Percentiles rank a stretch among this genome's conserved stretches.
Conservation (phyloP, 2,888 invertebrate species). For the Calliopum simillimum region DNA sequence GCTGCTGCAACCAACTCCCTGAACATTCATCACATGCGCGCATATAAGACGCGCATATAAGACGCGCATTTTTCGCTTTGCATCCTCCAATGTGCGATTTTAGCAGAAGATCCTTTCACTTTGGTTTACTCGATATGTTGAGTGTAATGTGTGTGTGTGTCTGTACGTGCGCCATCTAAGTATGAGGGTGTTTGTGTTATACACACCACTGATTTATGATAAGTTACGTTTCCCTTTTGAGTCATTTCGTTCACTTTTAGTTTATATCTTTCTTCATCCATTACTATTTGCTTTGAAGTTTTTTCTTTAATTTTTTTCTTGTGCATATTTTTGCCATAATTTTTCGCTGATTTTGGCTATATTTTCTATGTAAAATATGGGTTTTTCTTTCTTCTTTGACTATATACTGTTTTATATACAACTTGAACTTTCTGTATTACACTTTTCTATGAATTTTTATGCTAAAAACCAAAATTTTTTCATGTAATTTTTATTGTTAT, state of each 20-base stretch:
- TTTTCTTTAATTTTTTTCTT: no score
- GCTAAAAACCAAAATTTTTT: no score
- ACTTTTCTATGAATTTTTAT: no score
- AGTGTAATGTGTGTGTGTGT: slow-evolving; percentile 11
- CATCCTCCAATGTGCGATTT: slow-evolving; percentile 10
- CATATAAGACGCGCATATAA: not conserved
- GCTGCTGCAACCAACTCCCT: no score
- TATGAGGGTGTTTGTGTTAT: not conserved
- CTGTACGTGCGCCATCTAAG: not conserved
- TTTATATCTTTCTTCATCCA: slow-evolving; percentile 15
- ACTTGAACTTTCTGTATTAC: no score
- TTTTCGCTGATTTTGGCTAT: no score
- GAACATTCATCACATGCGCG: not conserved
- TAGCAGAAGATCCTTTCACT: not conserved
- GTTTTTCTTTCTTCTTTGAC: no score
- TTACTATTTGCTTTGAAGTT: no score
- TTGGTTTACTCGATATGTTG: slow-evolving; percentile 15
- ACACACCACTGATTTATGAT: slow-evolving; percentile 27
- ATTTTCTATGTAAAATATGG: no score
- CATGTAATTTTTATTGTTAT: no score
- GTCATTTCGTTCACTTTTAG: slow-evolving; percentile 30
- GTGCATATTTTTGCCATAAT: no score
- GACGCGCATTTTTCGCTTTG: not conserved
- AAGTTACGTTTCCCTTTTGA: slow-evolving; percentile 29
- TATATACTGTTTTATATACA: no score